Percentiles rank a stretch among this genome's conserved stretches.
phyloP scores from a whole-genome alignment of 2,113 vertebrate species.

The Progne subis region DNA sequence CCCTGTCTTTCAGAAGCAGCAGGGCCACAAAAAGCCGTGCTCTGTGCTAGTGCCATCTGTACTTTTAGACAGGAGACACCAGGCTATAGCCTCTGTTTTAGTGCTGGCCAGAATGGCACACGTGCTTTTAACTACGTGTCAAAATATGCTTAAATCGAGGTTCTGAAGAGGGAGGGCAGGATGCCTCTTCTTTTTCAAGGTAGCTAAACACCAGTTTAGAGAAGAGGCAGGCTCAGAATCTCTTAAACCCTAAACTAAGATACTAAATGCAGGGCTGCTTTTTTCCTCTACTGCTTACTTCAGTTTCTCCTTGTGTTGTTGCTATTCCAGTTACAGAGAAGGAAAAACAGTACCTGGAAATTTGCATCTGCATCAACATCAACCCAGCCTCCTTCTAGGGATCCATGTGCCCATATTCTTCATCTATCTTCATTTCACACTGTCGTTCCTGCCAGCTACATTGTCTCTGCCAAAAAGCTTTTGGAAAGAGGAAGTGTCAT shows the following conservation, averaged over 20 bases:
- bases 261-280: background rate
- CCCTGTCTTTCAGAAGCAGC: background rate
- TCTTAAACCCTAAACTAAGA: background rate
- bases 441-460: background rate
- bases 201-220: background rate
- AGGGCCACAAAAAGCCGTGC: background rate
- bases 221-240: background rate
- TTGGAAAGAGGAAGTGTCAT: slow-evolving; percentile 46
- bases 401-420: background rate
- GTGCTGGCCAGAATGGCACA: background rate
- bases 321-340: background rate
- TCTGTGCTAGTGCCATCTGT: background rate
- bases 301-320: background rate
- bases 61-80: background rate
- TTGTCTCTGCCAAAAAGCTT: slow-evolving; percentile 33
- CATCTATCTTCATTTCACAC: slow-evolving; percentile 44
- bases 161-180: background rate
- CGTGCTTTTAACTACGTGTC: accelerated
- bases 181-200: background rate
- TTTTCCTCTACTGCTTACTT: background rate
- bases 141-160: background rate
- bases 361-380: background rate
- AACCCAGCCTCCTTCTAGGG: background rate
- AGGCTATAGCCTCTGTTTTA: background rate
- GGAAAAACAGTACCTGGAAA: slow-evolving; percentile 14